Evolutionary conservation across 2,888 invertebrate genomes (phyloP), one percentile per base, ranked within the genome.

Genomic region (Drosophila borealis): DNA sequence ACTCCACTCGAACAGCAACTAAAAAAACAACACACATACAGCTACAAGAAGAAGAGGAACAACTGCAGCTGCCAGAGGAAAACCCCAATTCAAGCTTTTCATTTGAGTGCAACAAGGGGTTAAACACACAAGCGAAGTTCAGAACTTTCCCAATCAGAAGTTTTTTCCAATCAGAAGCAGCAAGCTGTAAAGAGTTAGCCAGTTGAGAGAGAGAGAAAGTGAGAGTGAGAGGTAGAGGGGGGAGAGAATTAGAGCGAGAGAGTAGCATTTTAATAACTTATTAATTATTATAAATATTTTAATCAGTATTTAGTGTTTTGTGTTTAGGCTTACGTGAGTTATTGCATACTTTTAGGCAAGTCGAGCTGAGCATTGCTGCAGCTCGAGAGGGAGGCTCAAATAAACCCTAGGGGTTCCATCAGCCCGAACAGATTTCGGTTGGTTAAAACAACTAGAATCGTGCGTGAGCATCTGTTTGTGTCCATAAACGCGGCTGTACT

Each of bases 401-500:
- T 21, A 10, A 49, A 48, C 46, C 56, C 42, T 14, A 44, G 21
- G 46, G 44, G 33, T 34, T 62, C 29, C 29, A 29, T 29, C 8
- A 29, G 0, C 29, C 8, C 29, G 29, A 29, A 29, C 29, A 8
- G 29, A 8, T 29, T 29, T 29, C 29, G 25, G 25, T 25, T 29
- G 29, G 29, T 25, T 4, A 25, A 25, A n/a, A n/a, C 2, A 25
- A 14, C 10, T 25, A 34, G 55, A 42, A 29, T 25, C 19, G 14
- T 51, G 51, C 51, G 21, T 42, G 42, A 34, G 11, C 42, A 5
- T 21, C 10, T n/a, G 36, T 21, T 51, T 21, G 44, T 39, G 42
- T 50, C 13, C 34, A 57, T 62, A 55, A 63, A 78, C 66, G 68
- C 86, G 72, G 69, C 57, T 79, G 81, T 78, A 76, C 80, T 86